Conservation (phyloP, 1,140 invertebrate genomes). For the Diprion similis region DNA sequence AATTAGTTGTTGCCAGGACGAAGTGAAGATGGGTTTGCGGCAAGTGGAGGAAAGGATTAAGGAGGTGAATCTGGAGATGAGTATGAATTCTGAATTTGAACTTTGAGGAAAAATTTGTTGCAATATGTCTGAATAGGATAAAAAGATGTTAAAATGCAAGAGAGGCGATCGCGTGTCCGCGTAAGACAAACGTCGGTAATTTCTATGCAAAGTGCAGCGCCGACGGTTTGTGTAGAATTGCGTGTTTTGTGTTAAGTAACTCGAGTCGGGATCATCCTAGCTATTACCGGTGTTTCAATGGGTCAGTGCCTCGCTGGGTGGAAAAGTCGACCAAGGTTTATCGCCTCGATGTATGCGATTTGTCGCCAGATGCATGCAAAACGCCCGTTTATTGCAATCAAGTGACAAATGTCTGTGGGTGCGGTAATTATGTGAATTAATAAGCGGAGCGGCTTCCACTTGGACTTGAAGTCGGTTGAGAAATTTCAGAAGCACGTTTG, state of each 20-base stretch:
- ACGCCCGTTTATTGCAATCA: not conserved
- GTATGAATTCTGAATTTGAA: no score
- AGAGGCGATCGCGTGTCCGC: not conserved
- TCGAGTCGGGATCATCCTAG: not conserved
- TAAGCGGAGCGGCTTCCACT: no score
- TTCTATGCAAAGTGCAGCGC: not conserved
- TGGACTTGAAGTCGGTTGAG: no score
- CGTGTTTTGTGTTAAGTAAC: not conserved
- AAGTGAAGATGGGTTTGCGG: not conserved
- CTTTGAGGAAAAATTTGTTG: no score
- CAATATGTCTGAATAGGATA: no score
- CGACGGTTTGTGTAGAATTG: not conserved
- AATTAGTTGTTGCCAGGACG: not conserved
- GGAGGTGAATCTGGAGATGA: no score
- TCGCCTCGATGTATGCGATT: not conserved
- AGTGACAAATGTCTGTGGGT: no score
- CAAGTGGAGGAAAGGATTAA: no score
- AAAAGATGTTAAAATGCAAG: not conserved
- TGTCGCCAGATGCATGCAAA: not conserved
- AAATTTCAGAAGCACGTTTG: no score
- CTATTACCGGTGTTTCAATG: not conserved
- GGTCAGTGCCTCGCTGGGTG: not conserved
- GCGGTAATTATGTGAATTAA: no score
- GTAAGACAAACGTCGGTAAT: not conserved
- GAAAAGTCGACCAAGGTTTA: slow-evolving; percentile 5